These are phyloP conservation scores for Cyrtorhinus lividipennis DNA, from an alignment of 1,140 invertebrate genomes.

Conservation along the genomic window DNA sequence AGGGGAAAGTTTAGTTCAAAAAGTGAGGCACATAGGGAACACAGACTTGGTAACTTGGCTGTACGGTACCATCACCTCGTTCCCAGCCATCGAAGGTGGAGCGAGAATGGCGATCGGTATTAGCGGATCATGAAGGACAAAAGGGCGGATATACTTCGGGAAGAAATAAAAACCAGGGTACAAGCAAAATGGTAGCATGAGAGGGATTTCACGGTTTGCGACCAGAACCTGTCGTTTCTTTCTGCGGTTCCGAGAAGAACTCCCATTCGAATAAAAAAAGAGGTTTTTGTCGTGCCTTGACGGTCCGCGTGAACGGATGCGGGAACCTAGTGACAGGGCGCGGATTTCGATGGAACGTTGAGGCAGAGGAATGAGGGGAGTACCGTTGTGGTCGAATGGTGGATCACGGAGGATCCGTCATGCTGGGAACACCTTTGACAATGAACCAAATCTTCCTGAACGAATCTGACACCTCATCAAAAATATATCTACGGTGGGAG, in stretches of 20 bases:
- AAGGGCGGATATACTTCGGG: too few species aligned
- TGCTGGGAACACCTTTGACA: background rate
- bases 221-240: background rate
- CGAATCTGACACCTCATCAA: conserved; percentile 8
- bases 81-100: too few species aligned
- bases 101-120: too few species aligned
- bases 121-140: too few species aligned
- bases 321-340: background rate
- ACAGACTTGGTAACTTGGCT: too few species aligned
- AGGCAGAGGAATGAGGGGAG: background rate
- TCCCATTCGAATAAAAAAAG: background rate
- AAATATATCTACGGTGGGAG: conserved; percentile 1
- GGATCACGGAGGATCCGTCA: background rate
- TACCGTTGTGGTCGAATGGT: conserved; percentile 3
- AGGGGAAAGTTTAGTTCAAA: too few species aligned
- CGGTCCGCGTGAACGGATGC: background rate
- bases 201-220: background rate
- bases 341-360: background rate
- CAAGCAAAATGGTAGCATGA: background rate
- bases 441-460: conserved; percentile 6
- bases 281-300: background rate
- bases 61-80: too few species aligned
- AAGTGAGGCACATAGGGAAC: too few species aligned
- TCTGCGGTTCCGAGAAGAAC: background rate
- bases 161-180: background rate